Percentiles rank a stretch among this genome's conserved stretches.
phyloP scores from a whole-genome alignment of 1,140 invertebrate species.

The Brachionus koreanus region DNA sequence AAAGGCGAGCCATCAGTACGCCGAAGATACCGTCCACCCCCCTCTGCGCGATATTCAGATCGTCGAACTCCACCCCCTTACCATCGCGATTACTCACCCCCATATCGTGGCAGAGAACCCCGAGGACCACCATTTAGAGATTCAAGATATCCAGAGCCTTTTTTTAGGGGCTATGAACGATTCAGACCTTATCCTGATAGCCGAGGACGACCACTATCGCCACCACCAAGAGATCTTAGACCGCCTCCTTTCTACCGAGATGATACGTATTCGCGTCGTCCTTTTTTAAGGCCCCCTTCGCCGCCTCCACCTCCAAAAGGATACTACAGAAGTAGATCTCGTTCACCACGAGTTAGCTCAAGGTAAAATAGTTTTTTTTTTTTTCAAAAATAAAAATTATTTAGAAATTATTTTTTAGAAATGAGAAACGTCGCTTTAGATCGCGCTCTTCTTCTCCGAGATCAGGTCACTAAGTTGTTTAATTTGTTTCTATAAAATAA shows the following conservation, averaged over 20 bases:
- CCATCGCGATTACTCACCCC: not conserved
- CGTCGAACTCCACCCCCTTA: not conserved
- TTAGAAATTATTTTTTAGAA: not conserved
- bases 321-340: not conserved
- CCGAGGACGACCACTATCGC: not conserved
- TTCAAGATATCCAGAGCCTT: not conserved
- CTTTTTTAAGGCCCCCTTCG: not conserved
- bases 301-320: not conserved
- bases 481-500: not conserved
- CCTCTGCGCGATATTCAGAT: not conserved
- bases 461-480: not conserved
- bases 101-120: not conserved
- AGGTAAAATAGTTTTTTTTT: not conserved
- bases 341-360: not conserved
- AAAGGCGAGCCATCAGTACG: not conserved
- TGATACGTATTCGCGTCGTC: not conserved
- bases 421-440: not conserved
- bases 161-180: not conserved
- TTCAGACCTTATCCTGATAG: not conserved
- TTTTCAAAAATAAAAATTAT: too few species aligned
- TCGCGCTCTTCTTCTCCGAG: not conserved
- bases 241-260: not conserved
- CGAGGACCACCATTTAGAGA: not conserved
- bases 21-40: not conserved
- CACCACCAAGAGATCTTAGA: not conserved